Base-by-base conservation (phyloP, 23 tunicate genomes). In the Styela plicata region DNA sequence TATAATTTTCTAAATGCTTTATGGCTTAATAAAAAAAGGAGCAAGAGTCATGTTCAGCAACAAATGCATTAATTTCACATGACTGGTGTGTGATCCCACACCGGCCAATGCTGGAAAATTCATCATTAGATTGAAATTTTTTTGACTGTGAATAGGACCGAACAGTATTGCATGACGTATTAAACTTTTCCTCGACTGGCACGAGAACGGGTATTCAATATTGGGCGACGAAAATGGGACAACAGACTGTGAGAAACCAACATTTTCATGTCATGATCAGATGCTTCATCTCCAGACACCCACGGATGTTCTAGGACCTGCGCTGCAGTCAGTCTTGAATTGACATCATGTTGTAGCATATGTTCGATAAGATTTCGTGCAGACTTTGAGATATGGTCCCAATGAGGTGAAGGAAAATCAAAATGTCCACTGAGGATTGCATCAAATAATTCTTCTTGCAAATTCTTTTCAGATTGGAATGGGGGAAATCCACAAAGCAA, bases 401-500 rank as follows among this genome's bases (percentile, higher is more conserved):
- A 91, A 69, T 80, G 83, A 21, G 83, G 85, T 2, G 97, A 63
- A 33, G 91, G 91, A 67, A 80, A 92, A 13, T 80, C 82, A 23
- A 87, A 63, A 33, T 87, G 73, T 31, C 89, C 86, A 5, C 74
- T 71, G n/a, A 92, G 69, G 73, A 92, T 92, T 7, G 82, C 85
- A 74, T 92, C 97, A 77, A 92, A 92, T 20, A 92, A 36, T 71
- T 92, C 91, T 64, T 92, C 97, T 69, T 76, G 81, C 27, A 0
- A 0, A 78, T 91, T 86, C 2, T 63, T 73, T 34, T 64, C 86
- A 29, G 97, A 87, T 27, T 88, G 85, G 68, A 92, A 92, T 17
- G 97, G 97, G 71, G 97, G 97, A 79, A 77, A 93, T 13, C 98
- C 98, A 74, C 89, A 93, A 30, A 93, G 87, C 24, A 93, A 84